phyloP scores from a whole-genome alignment of 2,888 invertebrate genomes.

The Drosophila multiciliata region DNA sequence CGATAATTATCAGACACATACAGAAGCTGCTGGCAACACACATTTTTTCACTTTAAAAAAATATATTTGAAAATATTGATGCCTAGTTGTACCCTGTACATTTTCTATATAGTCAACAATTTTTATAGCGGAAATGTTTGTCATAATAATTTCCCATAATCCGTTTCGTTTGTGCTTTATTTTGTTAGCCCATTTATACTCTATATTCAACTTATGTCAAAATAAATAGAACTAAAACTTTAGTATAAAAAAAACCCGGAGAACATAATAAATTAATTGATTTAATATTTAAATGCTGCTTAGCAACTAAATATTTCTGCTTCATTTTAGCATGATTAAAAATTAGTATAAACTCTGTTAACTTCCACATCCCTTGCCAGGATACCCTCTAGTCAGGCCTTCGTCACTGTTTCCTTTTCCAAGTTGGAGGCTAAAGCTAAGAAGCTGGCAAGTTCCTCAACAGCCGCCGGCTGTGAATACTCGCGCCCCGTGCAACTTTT shows the following conservation, averaged over 20 bases:
- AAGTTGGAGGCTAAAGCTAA: conserved; percentile 57
- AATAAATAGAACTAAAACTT: background rate
- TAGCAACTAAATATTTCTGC: background rate
- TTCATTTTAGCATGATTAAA: background rate
- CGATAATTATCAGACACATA: conserved; percentile 72
- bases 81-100: conserved; percentile 39
- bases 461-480: conserved; percentile 17
- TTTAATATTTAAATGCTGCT: background rate
- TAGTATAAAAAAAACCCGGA: background rate
- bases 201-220: background rate
- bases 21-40: conserved; percentile 24
- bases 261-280: background rate
- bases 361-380: background rate
- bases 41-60: conserved; percentile 43
- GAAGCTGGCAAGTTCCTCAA: conserved; percentile 20
- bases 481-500: conserved; percentile 70
- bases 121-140: background rate
- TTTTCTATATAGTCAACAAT: background rate
- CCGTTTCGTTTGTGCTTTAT: background rate
- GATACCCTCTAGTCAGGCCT: conserved; percentile 3
- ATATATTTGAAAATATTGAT: conserved; percentile 65
- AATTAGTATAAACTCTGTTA: background rate
- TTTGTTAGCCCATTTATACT: background rate
- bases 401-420: conserved; percentile 43
- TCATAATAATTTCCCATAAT: background rate